phyloP scores from a whole-genome alignment of 1,140 invertebrate genomes.

The Saccostrea cuccullata region DNA sequence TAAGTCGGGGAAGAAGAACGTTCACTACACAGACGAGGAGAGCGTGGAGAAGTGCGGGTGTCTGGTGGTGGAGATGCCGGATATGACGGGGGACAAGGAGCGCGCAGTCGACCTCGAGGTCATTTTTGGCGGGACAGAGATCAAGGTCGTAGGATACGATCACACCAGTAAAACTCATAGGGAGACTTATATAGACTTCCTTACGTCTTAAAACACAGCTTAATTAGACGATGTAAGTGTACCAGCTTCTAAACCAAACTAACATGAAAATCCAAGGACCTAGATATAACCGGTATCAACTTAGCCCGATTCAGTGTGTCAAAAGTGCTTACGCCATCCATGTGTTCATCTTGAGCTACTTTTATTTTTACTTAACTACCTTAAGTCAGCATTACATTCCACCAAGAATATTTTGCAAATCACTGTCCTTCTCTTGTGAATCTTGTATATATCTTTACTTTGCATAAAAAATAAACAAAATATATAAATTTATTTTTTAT shows the following conservation, averaged over 20 bases:
- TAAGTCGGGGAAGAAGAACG: constrained; percentile 78
- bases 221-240: background rate
- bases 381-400: background rate
- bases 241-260: no score
- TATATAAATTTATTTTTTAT: background rate
- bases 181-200: constrained; percentile 81
- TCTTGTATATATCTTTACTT: background rate
- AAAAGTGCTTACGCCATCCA: background rate
- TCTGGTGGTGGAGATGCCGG: constrained; percentile 80
- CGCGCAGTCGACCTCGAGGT: constrained; percentile 81
- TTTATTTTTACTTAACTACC: background rate
- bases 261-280: no score
- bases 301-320: no score
- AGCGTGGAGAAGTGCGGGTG: constrained; percentile 81
- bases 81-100: constrained; percentile 70
- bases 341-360: background rate
- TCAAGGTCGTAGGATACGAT: constrained; percentile 82
- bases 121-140: constrained; percentile 83
- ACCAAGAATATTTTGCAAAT: background rate
- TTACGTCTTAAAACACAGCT: constrained; percentile 64
- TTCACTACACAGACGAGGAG: constrained; percentile 82
- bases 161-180: constrained; percentile 80
- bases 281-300: no score
- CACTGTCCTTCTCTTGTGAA: background rate
- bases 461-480: background rate